phyloP scores from a whole-genome alignment of 2,113 vertebrate genomes.

The Atrichornis clamosus region DNA sequence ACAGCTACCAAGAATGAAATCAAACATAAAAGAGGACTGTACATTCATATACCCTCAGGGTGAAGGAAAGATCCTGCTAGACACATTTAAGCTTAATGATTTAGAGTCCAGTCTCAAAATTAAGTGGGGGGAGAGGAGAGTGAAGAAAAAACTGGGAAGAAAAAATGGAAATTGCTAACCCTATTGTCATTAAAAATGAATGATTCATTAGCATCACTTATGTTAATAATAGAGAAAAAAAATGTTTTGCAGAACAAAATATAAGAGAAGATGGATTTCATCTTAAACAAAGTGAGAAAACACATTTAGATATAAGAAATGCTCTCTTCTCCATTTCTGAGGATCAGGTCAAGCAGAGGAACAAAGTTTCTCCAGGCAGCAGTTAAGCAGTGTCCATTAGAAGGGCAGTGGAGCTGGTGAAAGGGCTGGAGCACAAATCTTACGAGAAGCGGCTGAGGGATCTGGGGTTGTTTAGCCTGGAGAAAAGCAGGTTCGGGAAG shows the following conservation, averaged over 20 bases:
- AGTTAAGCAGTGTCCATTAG: neutral
- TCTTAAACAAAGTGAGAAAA: neutral
- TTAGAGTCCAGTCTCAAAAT: neutral
- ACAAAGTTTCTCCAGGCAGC: neutral
- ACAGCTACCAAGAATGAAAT: neutral
- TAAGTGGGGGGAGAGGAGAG: fast-evolving
- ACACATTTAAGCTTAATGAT: neutral
- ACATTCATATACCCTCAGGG: neutral
- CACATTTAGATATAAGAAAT: neutral
- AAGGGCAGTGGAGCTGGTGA: neutral
- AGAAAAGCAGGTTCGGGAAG: neutral
- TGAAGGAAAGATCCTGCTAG: neutral
- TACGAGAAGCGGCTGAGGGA: neutral
- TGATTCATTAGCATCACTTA: neutral
- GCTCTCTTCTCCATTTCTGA: neutral
- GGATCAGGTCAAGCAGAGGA: neutral
- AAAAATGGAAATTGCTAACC: neutral
- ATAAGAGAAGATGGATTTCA: neutral
- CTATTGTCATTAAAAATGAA: neutral
- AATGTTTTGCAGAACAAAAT: neutral
- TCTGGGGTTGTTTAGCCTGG: neutral
- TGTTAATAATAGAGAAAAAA: neutral
- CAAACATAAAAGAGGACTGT: neutral
- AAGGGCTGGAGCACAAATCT: neutral
- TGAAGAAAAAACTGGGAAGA: neutral